phyloP scores from a whole-genome alignment of 2,888 invertebrate species.

The Yponomeuta sedellus region DNA sequence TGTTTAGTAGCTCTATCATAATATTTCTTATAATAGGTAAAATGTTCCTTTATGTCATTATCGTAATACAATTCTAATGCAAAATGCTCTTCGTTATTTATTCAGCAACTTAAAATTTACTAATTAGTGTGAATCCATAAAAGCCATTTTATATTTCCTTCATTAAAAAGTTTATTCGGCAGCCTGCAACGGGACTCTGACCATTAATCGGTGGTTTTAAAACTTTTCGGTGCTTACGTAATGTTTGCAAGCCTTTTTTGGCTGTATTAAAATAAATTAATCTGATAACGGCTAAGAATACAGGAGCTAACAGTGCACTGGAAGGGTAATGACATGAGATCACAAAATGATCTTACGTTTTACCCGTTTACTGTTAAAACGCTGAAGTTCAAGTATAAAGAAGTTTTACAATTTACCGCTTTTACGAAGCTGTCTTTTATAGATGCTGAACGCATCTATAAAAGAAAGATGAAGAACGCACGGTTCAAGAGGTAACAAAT shows the following conservation, averaged over 20 bases:
- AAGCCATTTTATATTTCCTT: constrained; percentile 13
- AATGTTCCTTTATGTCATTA: neutral
- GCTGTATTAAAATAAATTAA: neutral
- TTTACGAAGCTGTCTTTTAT: neutral
- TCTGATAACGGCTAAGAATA: neutral
- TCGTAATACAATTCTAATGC: neutral
- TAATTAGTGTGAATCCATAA: constrained; percentile 14
- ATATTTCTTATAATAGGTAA: neutral
- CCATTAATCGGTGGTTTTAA: constrained; percentile 6
- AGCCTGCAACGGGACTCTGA: constrained; percentile 5
- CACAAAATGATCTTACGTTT: neutral
- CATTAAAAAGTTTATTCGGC: constrained; percentile 13
- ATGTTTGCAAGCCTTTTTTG: neutral
- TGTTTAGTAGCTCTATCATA: neutral
- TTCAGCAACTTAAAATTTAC: constrained; percentile 8
- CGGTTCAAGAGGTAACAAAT: neutral
- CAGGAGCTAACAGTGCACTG: neutral
- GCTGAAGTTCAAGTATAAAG: neutral
- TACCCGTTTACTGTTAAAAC: neutral
- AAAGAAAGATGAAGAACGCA: too few species aligned
- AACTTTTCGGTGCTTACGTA: neutral
- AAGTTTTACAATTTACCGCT: neutral
- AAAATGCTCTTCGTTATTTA: constrained; percentile 8
- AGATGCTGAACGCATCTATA: too few species aligned
- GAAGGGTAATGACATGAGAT: neutral